Evolutionary conservation across 37 sponge, comb jelly and placozoan species (phyloP), one percentile per base, ranked within the genome.

Genomic region (Ianthella basta): DNA sequence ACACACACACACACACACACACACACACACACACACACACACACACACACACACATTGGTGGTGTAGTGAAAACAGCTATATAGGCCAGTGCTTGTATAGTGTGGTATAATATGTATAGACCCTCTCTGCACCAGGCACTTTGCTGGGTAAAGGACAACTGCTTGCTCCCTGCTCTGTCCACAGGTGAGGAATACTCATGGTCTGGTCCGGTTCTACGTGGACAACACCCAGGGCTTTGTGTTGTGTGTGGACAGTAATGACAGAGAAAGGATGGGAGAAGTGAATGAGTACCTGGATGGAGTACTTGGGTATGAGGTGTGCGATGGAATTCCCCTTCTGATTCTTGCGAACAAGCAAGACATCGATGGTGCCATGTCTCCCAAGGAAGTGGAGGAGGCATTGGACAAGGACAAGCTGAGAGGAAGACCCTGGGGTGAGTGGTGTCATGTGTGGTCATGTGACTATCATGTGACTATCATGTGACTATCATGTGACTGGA

Each of bases 71-170:
- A 18, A 18, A 18, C 15, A 18, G 15, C 18, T 15, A 56, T 56
- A 15, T 56, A 56, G 18, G 59, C n/a, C n/a, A n/a, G 72, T 19
- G 82, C 96, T 87, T 60, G 86, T 1, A 82, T 90, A 30, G 92
- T 81, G 57, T 95, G 96, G 80, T 92, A 89, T 91, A 95, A 56
- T 56, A 56, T 56, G 59, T 19, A 56, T 15, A 18, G 16, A 56
- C 59, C 18, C 59, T 56, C 18, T 56, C 59, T 56, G 18, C 18
- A 15, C 15, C 18, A 19, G 59, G 15, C 18, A 19, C 59, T 56
- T 56, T 56, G 15, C 59, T 56, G 15, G 59, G 18, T 15, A 56
- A 56, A 15, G 59, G 59, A 18, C 15, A 56, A 56, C 59, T 18
- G 18, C 16, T 56, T 56, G 16, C 59, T 56, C 59, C 59, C n/a